Conservation (phyloP, 1,140 invertebrate species). For the Druon quercuslanigerum region DNA sequence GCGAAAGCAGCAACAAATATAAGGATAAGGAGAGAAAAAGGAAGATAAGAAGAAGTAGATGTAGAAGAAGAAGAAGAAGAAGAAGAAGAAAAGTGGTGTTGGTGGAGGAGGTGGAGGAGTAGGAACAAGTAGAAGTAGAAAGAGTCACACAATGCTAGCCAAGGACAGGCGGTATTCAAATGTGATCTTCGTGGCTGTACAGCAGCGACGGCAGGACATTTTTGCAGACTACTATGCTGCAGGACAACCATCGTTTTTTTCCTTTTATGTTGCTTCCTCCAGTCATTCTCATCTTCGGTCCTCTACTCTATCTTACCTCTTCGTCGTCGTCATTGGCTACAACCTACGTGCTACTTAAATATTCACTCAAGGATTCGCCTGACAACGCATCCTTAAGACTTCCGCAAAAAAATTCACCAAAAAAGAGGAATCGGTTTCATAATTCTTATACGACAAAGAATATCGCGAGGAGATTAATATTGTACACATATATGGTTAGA, state of each 20-base stretch:
- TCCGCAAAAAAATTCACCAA: neutral
- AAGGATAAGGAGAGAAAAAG: neutral
- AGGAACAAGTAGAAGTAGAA: conserved; percentile 40
- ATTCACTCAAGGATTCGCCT: conserved; percentile 7
- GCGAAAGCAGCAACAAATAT: conserved; percentile 4
- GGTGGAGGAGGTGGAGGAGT: neutral
- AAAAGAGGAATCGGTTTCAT: neutral
- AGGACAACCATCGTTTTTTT: conserved; percentile 54
- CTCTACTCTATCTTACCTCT: conserved; percentile 1
- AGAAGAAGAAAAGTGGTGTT: neutral
- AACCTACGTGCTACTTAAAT: conserved; percentile 14
- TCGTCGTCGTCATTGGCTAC: conserved; percentile 24
- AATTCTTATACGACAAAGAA: neutral
- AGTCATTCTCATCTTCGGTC: conserved; percentile 32
- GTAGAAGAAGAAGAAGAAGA: neutral
- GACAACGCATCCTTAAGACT: conserved; percentile 24
- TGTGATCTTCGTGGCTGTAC: conserved; percentile 51
- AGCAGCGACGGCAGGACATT: conserved; percentile 51
- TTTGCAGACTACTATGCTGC: conserved; percentile 58
- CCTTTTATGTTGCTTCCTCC: conserved; percentile 21
- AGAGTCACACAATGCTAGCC: conserved; percentile 56
- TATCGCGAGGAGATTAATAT: neutral
- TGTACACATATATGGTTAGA: too few species aligned
- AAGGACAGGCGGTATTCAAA: conserved; percentile 66
- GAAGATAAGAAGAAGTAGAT: neutral